Evolutionary conservation across 2,113 vertebrate genomes (phyloP).

Genomic region (Cromileptes altivelis): DNA sequence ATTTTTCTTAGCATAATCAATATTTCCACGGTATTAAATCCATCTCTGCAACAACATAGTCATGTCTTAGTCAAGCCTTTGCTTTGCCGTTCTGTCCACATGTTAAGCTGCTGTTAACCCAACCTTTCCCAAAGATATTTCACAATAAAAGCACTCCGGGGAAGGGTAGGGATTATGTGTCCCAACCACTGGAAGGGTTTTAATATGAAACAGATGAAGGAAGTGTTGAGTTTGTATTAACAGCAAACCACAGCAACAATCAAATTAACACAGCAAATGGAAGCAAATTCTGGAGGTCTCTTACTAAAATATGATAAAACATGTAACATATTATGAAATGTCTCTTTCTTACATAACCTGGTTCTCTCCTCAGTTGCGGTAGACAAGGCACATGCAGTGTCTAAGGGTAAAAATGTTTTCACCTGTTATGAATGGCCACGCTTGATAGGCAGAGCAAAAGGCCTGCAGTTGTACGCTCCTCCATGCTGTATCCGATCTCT

Average conservation of each 20-base stretch:
- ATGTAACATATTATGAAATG: constrained; percentile 4
- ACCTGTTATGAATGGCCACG: neutral
- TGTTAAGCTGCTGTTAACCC: constrained; percentile 32
- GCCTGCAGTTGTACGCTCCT: neutral
- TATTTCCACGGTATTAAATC: constrained; percentile 4
- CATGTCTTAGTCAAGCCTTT: neutral
- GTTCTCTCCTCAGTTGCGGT: neutral
- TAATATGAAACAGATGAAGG: constrained; percentile 62
- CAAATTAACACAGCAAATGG: constrained; percentile 11
- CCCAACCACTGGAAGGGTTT: constrained; percentile 43
- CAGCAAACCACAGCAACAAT: constrained; percentile 36
- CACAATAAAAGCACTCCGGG: constrained; percentile 48
- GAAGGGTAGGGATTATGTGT: constrained; percentile 45
- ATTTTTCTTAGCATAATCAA: neutral
- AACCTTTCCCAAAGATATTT: constrained; percentile 47
- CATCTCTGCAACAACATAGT: neutral
- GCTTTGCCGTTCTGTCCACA: neutral
- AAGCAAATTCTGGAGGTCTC: neutral
- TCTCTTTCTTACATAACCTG: constrained; percentile 1
- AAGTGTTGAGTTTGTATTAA: constrained; percentile 46
- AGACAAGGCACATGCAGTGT: neutral
- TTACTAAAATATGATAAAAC: constrained; percentile 15
- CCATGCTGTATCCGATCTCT: constrained; percentile 7
- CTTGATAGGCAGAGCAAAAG: neutral
- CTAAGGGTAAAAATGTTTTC: neutral